Conservation (phyloP, 2,113 vertebrate genomes). For the Sakesphorus luctuosus region DNA sequence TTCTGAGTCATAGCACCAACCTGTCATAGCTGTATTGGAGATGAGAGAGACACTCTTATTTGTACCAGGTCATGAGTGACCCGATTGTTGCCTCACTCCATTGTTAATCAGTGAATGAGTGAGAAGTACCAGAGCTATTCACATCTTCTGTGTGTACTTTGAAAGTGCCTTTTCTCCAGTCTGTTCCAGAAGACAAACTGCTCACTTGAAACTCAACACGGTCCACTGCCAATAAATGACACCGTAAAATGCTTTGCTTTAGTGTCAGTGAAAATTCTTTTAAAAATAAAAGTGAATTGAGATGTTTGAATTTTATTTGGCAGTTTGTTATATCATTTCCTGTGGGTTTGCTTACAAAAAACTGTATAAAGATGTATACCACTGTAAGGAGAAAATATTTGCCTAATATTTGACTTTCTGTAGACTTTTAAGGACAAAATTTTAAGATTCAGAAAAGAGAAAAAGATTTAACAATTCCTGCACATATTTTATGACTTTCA, state of each 20-base stretch:
- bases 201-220: not conserved
- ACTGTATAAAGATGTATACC: not conserved
- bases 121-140: not conserved
- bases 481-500: conserved; percentile 35
- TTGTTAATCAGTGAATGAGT: not conserved
- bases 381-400: not conserved
- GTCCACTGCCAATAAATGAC: not conserved
- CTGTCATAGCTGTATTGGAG: not conserved
- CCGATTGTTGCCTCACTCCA: not conserved
- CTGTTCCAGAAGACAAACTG: not conserved
- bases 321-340: not conserved
- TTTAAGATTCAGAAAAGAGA: not conserved
- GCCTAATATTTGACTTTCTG: conserved; percentile 4
- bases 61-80: not conserved
- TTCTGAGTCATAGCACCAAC: not conserved
- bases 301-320: not conserved
- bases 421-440: conserved; percentile 26
- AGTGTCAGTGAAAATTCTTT: not conserved
- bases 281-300: not conserved
- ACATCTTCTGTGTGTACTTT: not conserved
- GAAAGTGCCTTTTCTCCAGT: not conserved
- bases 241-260: not conserved
- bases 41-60: not conserved
- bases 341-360: not conserved
- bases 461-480: not conserved